Percentiles rank a stretch among this genome's conserved stretches.
Evolutionary conservation across 1,140 invertebrate genomes (phyloP).

Genomic region (Heliconius melpomene): DNA sequence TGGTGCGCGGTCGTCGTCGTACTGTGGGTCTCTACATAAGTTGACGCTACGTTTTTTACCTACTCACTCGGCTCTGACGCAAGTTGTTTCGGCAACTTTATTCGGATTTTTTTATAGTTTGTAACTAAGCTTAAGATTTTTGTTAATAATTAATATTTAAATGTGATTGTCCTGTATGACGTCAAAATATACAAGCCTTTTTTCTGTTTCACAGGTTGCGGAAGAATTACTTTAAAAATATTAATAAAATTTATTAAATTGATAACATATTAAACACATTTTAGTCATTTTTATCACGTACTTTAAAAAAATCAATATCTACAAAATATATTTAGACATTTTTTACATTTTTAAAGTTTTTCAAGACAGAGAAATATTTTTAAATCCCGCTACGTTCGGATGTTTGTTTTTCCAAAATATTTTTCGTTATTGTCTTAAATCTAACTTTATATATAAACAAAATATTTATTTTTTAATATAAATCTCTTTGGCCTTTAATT

Average conservation of each 20-base stretch:
- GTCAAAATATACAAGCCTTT: background rate
- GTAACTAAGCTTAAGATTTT: background rate
- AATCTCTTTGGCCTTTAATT: background rate
- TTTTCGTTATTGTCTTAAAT: too few relatives aligned
- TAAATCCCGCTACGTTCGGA: too few relatives aligned
- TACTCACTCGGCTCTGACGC: slow-evolving; percentile 58
- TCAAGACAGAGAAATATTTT: too few relatives aligned
- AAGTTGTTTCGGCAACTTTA: slow-evolving; percentile 70
- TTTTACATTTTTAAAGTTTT: too few relatives aligned
- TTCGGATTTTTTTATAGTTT: slow-evolving; percentile 57
- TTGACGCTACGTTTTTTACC: slow-evolving; percentile 49
- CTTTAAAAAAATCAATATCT: too few relatives aligned
- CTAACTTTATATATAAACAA: too few relatives aligned
- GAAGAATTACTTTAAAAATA: too few relatives aligned
- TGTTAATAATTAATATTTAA: background rate
- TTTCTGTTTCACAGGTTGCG: background rate
- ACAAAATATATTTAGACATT: too few relatives aligned
- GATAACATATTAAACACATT: too few relatives aligned
- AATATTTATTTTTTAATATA: background rate
- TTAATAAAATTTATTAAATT: too few relatives aligned
- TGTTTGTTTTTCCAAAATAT: too few relatives aligned
- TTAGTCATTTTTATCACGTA: too few relatives aligned
- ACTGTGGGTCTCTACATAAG: slow-evolving; percentile 57
- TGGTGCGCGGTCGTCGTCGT: slow-evolving; percentile 53
- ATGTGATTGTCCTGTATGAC: background rate